These are phyloP conservation scores for Porites divaricata DNA, from an alignment of 92 coral and sea anemone genomes.

Conservation along the genomic window DNA sequence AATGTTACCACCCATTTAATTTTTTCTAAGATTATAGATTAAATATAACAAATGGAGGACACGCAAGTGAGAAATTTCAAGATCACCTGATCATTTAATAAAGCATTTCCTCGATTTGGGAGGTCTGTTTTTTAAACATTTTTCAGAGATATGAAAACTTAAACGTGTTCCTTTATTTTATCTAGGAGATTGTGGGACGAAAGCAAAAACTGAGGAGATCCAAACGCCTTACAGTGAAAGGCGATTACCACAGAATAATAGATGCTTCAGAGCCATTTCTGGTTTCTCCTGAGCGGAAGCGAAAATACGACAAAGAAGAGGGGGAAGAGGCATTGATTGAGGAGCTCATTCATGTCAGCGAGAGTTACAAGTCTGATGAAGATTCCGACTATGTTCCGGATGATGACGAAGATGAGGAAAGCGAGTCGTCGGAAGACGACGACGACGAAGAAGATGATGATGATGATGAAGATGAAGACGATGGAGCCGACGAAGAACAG, in stretches of 20 bases:
- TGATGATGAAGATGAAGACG: slow-evolving; percentile 11
- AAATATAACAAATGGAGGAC: no score
- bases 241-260: slow-evolving; percentile 24
- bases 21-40: no score
- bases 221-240: slow-evolving; percentile 5
- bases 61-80: no score
- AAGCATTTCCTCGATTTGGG: background rate
- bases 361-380: slow-evolving; percentile 81
- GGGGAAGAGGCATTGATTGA: slow-evolving; percentile 52
- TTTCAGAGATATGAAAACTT: no score
- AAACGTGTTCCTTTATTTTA: background rate
- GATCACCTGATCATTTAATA: no score
- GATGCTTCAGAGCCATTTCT: slow-evolving; percentile 51
- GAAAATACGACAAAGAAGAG: slow-evolving; percentile 72
- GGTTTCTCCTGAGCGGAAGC: slow-evolving; percentile 74
- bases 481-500: background rate
- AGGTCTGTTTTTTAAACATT: background rate
- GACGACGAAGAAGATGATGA: slow-evolving; percentile 18
- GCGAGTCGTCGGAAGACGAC: slow-evolving; percentile 36
- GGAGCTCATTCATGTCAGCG: slow-evolving; percentile 63
- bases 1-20: no score
- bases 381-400: slow-evolving; percentile 88
- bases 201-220: slow-evolving; percentile 29
- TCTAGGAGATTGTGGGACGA: background rate
- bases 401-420: slow-evolving; percentile 50